A percentile compares a stretch with the other conserved stretches of the same genome.
These are phyloP conservation scores for Ctenopoma multispine DNA, from an alignment of 2,797 vertebrate genomes.

Conservation along the genomic window DNA sequence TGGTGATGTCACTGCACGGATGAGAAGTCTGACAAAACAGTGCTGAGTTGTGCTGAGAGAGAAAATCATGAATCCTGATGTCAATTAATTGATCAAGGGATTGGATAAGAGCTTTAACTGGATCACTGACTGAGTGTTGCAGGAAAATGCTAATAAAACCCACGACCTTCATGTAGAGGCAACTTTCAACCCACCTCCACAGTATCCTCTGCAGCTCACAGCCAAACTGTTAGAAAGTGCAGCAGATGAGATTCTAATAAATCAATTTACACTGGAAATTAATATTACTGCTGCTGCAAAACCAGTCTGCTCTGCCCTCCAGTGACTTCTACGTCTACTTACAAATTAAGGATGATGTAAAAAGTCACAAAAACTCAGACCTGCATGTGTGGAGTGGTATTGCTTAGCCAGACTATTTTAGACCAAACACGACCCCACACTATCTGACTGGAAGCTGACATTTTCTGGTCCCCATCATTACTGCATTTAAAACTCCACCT, in stretches of 20 bases:
- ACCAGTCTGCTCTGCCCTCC: background rate
- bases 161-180: background rate
- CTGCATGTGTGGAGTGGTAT: too few relatives aligned
- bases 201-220: background rate
- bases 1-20: conserved; percentile 31
- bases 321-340: background rate
- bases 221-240: too few relatives aligned
- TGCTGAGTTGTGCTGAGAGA: background rate
- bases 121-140: background rate
- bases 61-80: background rate
- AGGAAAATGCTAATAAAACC: background rate
- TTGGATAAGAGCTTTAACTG: background rate
- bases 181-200: too few relatives aligned
- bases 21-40: background rate
- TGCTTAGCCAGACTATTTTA: too few relatives aligned
- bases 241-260: background rate
- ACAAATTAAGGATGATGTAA: too few relatives aligned
- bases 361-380: too few relatives aligned
- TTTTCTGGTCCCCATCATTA: too few relatives aligned
- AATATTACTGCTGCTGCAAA: background rate
- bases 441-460: too few relatives aligned
- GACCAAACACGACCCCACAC: too few relatives aligned
- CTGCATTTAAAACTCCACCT: too few relatives aligned
- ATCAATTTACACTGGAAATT: background rate
- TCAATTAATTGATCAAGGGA: background rate